Evolutionary conservation across 2,113 vertebrate species (phyloP), one percentile per base, ranked within the genome.

Genomic region (Sisor rabdophorus): DNA sequence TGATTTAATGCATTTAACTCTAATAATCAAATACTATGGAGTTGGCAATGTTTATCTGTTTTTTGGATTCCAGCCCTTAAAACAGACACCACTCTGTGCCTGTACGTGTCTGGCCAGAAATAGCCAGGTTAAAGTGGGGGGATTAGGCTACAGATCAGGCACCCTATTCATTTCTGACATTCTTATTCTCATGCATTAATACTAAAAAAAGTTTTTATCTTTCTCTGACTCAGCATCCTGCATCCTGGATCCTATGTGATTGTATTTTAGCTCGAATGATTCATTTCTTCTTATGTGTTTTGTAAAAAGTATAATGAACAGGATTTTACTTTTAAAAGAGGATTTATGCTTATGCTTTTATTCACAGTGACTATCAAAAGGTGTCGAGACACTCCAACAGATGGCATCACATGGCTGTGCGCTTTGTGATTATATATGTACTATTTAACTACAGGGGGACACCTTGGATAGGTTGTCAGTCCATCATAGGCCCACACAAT

Each of bases 161-260:
- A 52, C 63, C 69, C 53, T 19, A 64, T 71, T 26, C 44, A 56
- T 47, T 20, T 63, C 17, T 80, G 65, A 55, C 79, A 44, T 44
- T 64, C 54, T 69, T 54, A 53, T 71, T 44, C 40, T 9, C 67
- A 60, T 48, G 24, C 61, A 44, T 74, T 80, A 36, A 85, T 76
- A 73, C 26, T 54, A 55, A 81, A n/a, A n/a, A 52, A 59, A 60
- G 71, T 75, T 47, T 59, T 2, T 63, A 7, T 19, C 60, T 58
- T 40, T 76, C 8, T 67, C 65, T 78, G 60, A 58, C 24, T 65
- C 26, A 73, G 69, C 61, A 67, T 26, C 28, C 47, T 40, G 28
- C 56, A 74, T 58, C 52, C 67, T 26, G 50, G 28, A 28, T 59
- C 54, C 47, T 61, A 54, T 58, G 30, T 26, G 60, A 73, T 53